These are phyloP conservation scores for Antechinus stuartii DNA, from an alignment of 2,113 vertebrate genomes.

Conservation along the genomic window DNA sequence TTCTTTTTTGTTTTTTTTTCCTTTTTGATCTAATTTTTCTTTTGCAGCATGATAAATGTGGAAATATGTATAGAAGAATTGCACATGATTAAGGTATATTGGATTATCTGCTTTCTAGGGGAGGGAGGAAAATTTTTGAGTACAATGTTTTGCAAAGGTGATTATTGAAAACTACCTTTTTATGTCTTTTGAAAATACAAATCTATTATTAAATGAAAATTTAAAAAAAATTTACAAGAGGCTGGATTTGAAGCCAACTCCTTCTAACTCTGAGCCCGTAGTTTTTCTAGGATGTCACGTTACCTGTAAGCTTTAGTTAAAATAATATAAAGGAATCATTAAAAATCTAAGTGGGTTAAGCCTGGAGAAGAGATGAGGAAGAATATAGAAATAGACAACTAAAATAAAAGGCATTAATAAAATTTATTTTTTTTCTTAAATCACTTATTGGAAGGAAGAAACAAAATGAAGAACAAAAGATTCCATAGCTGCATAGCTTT, in stretches of 20 bases:
- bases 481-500: background rate
- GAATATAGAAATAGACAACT: background rate
- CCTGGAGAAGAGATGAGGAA: background rate
- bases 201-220: too few relatives aligned
- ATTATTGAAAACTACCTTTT: too few relatives aligned
- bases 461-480: background rate
- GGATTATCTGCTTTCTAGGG: too few relatives aligned
- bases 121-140: too few relatives aligned
- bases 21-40: too few relatives aligned
- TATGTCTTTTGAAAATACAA: too few relatives aligned
- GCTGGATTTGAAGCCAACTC: background rate
- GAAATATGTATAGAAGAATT: too few relatives aligned
- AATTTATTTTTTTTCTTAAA: background rate
- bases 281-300: background rate
- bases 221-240: background rate
- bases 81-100: too few relatives aligned
- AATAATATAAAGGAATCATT: background rate
- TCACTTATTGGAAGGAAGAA: background rate
- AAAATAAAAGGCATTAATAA: background rate
- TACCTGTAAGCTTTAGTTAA: background rate
- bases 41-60: too few relatives aligned
- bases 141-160: too few relatives aligned
- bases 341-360: background rate
- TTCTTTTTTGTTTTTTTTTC: too few relatives aligned
- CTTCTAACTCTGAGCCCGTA: background rate